phyloP scores from a whole-genome alignment of 1,140 invertebrate genomes.

The Ptiloglossa arizonensis region DNA sequence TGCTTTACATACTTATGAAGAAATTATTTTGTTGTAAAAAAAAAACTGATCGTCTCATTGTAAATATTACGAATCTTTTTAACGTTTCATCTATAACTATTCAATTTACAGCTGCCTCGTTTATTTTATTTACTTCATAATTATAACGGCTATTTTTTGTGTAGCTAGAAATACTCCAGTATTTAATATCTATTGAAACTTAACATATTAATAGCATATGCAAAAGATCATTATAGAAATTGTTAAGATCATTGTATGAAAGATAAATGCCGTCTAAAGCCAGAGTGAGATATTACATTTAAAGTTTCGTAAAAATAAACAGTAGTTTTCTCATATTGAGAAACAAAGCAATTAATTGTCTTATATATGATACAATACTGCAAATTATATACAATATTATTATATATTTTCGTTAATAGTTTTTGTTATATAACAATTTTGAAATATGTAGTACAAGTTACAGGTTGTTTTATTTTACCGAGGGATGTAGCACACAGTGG shows the following conservation, averaged over 20 bases:
- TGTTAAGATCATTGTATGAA: conserved; percentile 60
- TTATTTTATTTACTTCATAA: conserved; percentile 65
- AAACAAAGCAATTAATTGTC: conserved; percentile 63
- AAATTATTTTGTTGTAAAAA: conserved; percentile 3
- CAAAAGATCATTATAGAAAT: conserved; percentile 53
- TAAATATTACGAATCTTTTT: conserved; percentile 19
- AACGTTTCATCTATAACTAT: conserved; percentile 17
- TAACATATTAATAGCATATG: conserved; percentile 51
- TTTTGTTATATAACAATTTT: conserved; percentile 50
- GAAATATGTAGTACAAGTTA: conserved; percentile 50
- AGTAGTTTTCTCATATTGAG: conserved; percentile 80
- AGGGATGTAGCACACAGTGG: background rate
- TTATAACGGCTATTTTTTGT: conserved; percentile 63
- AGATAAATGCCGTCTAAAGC: conserved; percentile 61
- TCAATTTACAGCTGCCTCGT: conserved; percentile 61
- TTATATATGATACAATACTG: conserved; percentile 40
- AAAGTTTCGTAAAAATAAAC: conserved; percentile 60
- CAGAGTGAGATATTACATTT: conserved; percentile 67
- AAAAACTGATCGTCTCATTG: background rate
- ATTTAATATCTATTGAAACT: conserved; percentile 66
- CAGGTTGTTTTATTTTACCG: conserved; percentile 43
- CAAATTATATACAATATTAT: conserved; percentile 42
- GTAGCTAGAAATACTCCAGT: conserved; percentile 69
- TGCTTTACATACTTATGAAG: background rate
- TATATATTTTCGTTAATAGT: conserved; percentile 29